Percentiles rank a stretch among this genome's conserved stretches.
Conservation (phyloP, 2,113 vertebrate genomes). For the Furnarius figulus region DNA sequence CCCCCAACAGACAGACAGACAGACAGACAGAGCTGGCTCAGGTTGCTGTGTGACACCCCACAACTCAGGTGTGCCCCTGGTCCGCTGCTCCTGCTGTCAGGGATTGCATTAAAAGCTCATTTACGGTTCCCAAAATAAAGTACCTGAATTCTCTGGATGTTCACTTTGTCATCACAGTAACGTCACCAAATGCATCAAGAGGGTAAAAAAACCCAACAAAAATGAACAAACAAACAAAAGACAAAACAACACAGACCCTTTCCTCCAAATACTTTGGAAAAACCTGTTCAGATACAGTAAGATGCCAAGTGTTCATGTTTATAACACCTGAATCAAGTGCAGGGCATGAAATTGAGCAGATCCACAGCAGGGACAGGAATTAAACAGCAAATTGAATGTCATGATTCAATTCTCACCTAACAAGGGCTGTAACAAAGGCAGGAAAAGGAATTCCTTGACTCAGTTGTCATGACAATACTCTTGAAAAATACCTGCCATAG, state of each 20-base stretch:
- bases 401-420: not conserved
- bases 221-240: not conserved
- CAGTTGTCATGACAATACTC: constrained; percentile 59
- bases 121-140: not conserved
- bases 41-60: not conserved
- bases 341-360: not conserved
- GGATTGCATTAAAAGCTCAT: not conserved
- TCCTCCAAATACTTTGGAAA: not conserved
- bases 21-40: not conserved
- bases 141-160: not conserved
- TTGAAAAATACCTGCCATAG: not conserved
- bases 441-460: constrained; percentile 20
- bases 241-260: not conserved
- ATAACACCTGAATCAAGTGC: not conserved
- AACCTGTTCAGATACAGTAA: not conserved
- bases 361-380: not conserved
- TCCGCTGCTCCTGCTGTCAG: not conserved
- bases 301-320: not conserved
- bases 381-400: not conserved
- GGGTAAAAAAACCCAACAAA: accelerated
- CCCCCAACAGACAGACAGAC: not conserved
- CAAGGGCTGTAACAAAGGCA: not conserved
- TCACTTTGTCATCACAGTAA: accelerated
- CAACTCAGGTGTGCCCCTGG: not conserved
- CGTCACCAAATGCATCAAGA: not conserved